A percentile compares a stretch with the other conserved stretches of the same genome.
phyloP scores from a whole-genome alignment of 2,113 vertebrate genomes.

The Brienomyrus brachyistius region DNA sequence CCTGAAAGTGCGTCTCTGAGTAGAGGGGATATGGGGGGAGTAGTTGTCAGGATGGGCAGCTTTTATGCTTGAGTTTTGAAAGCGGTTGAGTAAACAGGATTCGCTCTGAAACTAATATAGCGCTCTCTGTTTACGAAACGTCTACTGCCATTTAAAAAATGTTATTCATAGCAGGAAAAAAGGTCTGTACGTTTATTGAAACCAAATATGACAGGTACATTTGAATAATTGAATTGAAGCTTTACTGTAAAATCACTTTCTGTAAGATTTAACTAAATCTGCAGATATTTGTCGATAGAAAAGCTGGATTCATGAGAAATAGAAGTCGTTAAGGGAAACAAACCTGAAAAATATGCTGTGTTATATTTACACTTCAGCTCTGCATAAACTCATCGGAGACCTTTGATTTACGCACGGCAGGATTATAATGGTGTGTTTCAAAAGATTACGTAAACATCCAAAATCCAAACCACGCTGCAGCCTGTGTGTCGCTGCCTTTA shows the following conservation, averaged over 20 bases:
- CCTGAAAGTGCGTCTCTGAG: neutral
- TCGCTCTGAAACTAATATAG: neutral
- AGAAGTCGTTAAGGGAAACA: neutral
- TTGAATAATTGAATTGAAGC: neutral
- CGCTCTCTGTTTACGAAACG: neutral
- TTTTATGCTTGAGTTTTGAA: neutral
- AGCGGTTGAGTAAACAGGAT: neutral
- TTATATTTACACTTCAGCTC: neutral
- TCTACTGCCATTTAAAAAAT: neutral
- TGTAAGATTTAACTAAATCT: neutral
- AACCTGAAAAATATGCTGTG: neutral
- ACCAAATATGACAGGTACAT: neutral
- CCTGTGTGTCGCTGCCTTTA: neutral
- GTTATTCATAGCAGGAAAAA: neutral
- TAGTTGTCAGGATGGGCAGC: neutral
- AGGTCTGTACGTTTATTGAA: neutral
- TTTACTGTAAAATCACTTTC: neutral
- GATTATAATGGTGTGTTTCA: constrained; percentile 9
- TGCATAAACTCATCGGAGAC: neutral
- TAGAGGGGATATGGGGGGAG: neutral
- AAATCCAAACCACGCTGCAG: constrained; percentile 22
- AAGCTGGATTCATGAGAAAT: neutral
- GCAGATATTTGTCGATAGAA: neutral
- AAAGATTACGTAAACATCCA: constrained; percentile 19
- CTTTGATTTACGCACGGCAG: constrained; percentile 1